Evolutionary conservation across 2,113 vertebrate species (phyloP).

Genomic region (Sprattus sprattus): DNA sequence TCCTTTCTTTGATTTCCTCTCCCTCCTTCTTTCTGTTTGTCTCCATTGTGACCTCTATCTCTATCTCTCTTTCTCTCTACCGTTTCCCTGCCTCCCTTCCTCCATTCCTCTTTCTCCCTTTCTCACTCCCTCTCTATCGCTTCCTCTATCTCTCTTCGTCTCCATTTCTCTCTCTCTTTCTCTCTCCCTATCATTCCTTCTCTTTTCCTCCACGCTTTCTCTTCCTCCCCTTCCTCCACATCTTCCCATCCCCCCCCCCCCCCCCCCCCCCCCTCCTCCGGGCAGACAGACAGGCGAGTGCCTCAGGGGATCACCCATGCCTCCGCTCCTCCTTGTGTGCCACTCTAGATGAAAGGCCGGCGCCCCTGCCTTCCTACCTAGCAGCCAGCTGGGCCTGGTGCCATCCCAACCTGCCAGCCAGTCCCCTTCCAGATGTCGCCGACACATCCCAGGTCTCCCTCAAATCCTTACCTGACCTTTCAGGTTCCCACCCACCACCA

Average conservation of each 20-base stretch:
- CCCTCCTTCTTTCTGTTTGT: not conserved
- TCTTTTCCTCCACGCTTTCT: not conserved
- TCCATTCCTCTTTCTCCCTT: not conserved
- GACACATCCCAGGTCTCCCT: constrained; percentile 32
- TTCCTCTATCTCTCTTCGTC: not conserved
- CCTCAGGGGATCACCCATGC: not conserved
- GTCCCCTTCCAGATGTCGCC: constrained; percentile 33
- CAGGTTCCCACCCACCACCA: not conserved
- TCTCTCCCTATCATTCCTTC: not conserved
- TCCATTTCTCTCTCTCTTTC: not conserved
- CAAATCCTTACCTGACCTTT: constrained; percentile 36
- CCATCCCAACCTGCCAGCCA: constrained; percentile 31
- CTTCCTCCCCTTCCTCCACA: not conserved
- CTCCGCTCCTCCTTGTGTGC: not conserved
- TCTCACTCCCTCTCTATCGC: not conserved
- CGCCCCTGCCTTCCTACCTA: not conserved
- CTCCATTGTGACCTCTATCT: not conserved
- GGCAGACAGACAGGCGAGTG: not conserved
- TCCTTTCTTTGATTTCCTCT: no score
- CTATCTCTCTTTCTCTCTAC: not conserved
- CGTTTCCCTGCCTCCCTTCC: not conserved
- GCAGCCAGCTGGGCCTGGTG: constrained; percentile 28
- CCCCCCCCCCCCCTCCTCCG: not conserved
- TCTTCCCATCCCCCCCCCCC: not conserved
- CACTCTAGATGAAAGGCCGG: constrained; percentile 37